Evolutionary conservation across 2,113 vertebrate genomes (phyloP).

Genomic region (Oxyruncus cristatus): DNA sequence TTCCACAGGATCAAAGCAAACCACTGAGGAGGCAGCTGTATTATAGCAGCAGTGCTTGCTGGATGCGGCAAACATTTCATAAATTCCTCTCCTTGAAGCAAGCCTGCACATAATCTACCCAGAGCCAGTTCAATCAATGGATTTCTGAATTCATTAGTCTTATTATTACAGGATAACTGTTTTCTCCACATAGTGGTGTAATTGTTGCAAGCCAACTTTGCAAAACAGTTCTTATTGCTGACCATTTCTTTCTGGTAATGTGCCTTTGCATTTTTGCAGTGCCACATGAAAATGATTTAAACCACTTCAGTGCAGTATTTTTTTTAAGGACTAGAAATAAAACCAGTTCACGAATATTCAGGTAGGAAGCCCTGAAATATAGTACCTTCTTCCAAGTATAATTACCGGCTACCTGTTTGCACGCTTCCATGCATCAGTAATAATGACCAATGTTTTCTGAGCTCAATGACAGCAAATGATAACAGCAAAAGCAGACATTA

Average conservation of each 20-base stretch:
- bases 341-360: conserved; percentile 32
- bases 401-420: conserved; percentile 26
- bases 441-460: conserved; percentile 16
- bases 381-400: conserved; percentile 1
- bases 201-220: conserved; percentile 47
- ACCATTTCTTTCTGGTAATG: conserved; percentile 38
- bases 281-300: conserved; percentile 52
- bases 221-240: conserved; percentile 48
- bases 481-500: background rate
- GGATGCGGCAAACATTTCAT: conserved; percentile 79
- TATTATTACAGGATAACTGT: conserved; percentile 81
- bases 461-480: background rate
- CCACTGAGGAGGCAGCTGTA: conserved; percentile 82
- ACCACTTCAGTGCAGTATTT: background rate
- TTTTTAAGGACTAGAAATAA: conserved; percentile 17
- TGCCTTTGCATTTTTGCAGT: background rate
- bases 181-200: conserved; percentile 59
- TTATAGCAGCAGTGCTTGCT: conserved; percentile 73
- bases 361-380: conserved; percentile 17
- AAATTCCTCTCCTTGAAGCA: conserved; percentile 88
- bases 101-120: conserved; percentile 95
- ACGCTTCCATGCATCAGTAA: conserved; percentile 16
- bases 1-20: conserved; percentile 87
- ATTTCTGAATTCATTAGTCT: conserved; percentile 95
- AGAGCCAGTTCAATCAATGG: conserved; percentile 95